Evolutionary conservation across 2,888 invertebrate species (phyloP).

Genomic region (Stenichneumon culpator): DNA sequence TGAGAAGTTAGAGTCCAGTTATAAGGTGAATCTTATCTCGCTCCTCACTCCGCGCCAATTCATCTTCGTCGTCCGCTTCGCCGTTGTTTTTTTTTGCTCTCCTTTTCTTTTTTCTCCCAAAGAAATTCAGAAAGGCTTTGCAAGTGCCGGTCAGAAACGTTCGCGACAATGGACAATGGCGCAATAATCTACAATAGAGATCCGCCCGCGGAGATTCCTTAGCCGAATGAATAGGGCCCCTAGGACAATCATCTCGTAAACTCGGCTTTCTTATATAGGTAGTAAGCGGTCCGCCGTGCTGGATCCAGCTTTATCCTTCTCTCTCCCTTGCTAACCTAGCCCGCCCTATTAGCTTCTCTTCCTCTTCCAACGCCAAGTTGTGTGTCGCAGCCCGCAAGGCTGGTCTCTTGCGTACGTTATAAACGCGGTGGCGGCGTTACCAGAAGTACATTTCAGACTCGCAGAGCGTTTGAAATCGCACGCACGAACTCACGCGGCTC

Average conservation of each 20-base stretch:
- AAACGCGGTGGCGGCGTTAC: conserved; percentile 26
- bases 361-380: conserved; percentile 23
- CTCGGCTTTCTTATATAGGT: conserved; percentile 74
- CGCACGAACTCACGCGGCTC: conserved; percentile 1
- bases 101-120: conserved; percentile 1
- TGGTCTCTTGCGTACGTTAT: conserved; percentile 39
- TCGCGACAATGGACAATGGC: conserved; percentile 81
- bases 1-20: conserved; percentile 10
- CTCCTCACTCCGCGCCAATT: conserved; percentile 3
- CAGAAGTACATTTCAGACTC: conserved; percentile 46
- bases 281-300: conserved; percentile 34
- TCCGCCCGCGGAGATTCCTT: conserved; percentile 78
- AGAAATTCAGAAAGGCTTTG: conserved; percentile 48
- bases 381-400: conserved; percentile 9
- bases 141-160: conserved; percentile 43
- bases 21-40: not conserved
- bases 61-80: conserved; percentile 6
- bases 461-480: conserved; percentile 10
- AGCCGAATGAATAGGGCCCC: conserved; percentile 78
- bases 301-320: conserved; percentile 56
- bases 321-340: conserved; percentile 66
- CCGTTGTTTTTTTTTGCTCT: not conserved
- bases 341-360: conserved; percentile 44
- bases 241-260: conserved; percentile 82
- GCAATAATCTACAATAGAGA: conserved; percentile 82